Conservation (phyloP, 1,140 invertebrate genomes). For the Polypedilum vanderplanki region DNA sequence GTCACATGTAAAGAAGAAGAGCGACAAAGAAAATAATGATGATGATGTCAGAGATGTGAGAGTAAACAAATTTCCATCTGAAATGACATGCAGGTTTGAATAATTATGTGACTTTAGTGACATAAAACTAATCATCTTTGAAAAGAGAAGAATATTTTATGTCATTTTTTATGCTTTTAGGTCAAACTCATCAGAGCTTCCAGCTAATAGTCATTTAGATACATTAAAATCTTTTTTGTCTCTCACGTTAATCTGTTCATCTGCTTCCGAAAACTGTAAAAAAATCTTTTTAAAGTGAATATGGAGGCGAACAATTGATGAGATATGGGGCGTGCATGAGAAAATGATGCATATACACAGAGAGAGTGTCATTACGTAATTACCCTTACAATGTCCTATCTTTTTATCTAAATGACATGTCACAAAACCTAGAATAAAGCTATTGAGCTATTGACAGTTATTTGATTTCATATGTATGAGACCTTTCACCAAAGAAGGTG, state of each 20-base stretch:
- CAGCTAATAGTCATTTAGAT: background rate
- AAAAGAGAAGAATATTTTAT: too few relatives aligned
- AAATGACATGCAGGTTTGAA: background rate
- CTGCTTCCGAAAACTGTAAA: conserved; percentile 11
- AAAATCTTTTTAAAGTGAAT: too few relatives aligned
- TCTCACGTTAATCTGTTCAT: background rate
- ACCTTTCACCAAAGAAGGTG: too few relatives aligned
- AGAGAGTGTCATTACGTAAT: background rate
- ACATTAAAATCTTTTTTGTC: background rate
- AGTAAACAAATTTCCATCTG: conserved; percentile 1
- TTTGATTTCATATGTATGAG: background rate
- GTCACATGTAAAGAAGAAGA: too few relatives aligned
- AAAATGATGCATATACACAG: background rate
- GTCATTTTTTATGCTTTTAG: background rate
- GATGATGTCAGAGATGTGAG: background rate
- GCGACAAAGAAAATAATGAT: background rate
- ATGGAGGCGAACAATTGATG: conserved; percentile 1
- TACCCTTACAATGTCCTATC: background rate
- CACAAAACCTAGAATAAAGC: background rate
- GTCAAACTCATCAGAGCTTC: background rate
- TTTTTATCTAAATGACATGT: background rate
- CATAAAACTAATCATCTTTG: too few relatives aligned
- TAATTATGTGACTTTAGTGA: too few relatives aligned
- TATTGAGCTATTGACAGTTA: conserved; percentile 5
- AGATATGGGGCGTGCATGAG: background rate